Base-by-base conservation (phyloP, 2,888 invertebrate genomes). In the Drosophila sordidapex region DNA sequence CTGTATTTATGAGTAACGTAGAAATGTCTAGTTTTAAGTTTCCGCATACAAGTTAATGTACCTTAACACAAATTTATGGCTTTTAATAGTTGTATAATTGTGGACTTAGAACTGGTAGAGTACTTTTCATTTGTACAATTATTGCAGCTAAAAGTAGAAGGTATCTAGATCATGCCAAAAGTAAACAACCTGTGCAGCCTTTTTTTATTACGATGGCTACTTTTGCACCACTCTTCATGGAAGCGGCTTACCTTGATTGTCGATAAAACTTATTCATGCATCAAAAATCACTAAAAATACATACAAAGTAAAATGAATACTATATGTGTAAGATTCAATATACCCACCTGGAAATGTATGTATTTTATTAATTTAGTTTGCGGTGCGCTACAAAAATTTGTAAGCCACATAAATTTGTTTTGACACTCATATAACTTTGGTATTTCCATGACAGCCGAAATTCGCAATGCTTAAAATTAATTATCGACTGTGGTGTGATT, bases 211-310 rank as follows among this genome's bases (percentile, higher is more conserved):
- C 29, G 11, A 27, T 61, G 27, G 33, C n/a, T n/a, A 27, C 13
- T 36, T 11, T 31, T 13, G 48, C n/a, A 54, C 18, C 59, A n/a
- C 33, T 29, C 13, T 15, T 25, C 35, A 13, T 53, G 38, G 54
- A 73, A 68, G 81, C 51, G 60, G 88, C 87, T 91, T 86, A 82
- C 90, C 90, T 90, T 90, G 90, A 84, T 82, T 68, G 71, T 76
- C 86, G 91, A 90, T 88, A 90, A 91, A 89, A 91, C 65, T 83
- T 88, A 86, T 81, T 81, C 82, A 82, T 81, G 87, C 87, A 66
- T 74, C 61, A 59, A 57, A 77, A 76, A 67, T 67, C 48, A 62
- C 25, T 56, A 59, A 48, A 53, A 36, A 70, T 51, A 61, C 11
- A 43, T 36, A 51, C 25, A 67, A 36, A 43, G 56, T 15, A 15